Conservation (phyloP, 2,797 vertebrate genomes). For the Melanotaenia parkinsoni region DNA sequence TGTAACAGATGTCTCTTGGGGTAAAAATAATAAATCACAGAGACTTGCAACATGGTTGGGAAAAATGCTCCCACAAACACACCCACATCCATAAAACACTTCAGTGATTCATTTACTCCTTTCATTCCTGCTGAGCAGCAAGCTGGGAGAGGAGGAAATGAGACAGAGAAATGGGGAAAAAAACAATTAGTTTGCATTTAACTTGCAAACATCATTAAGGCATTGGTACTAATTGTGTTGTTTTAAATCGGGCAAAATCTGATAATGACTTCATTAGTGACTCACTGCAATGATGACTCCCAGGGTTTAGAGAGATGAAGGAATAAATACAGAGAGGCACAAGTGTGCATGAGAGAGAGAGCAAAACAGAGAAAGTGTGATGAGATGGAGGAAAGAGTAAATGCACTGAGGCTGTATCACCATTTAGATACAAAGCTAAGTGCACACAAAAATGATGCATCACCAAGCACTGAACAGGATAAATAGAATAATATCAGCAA, state of each 20-base stretch:
- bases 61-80: conserved; percentile 65
- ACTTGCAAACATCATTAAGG: conserved; percentile 82
- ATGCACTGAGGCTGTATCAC: conserved; percentile 38
- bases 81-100: conserved; percentile 61
- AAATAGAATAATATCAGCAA: conserved; percentile 55
- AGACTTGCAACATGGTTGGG: conserved; percentile 69
- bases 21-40: conserved; percentile 84
- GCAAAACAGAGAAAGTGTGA: conserved; percentile 16
- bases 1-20: conserved; percentile 83
- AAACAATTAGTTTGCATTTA: conserved; percentile 78
- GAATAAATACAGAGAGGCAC: conserved; percentile 46
- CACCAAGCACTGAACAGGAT: conserved; percentile 47
- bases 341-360: conserved; percentile 12
- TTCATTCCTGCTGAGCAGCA: conserved; percentile 60
- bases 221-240: conserved; percentile 80
- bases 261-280: conserved; percentile 86
- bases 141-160: conserved; percentile 58
- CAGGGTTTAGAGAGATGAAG: conserved; percentile 52
- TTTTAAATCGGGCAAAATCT: conserved; percentile 79
- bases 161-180: conserved; percentile 54
- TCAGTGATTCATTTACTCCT: conserved; percentile 77
- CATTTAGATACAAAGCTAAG: conserved; percentile 37
- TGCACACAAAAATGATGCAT: conserved; percentile 39
- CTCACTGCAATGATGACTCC: conserved; percentile 73
- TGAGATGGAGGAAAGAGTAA: conserved; percentile 28